phyloP scores from a whole-genome alignment of 2,113 vertebrate genomes.

The Orthochromis malagaraziensis region DNA sequence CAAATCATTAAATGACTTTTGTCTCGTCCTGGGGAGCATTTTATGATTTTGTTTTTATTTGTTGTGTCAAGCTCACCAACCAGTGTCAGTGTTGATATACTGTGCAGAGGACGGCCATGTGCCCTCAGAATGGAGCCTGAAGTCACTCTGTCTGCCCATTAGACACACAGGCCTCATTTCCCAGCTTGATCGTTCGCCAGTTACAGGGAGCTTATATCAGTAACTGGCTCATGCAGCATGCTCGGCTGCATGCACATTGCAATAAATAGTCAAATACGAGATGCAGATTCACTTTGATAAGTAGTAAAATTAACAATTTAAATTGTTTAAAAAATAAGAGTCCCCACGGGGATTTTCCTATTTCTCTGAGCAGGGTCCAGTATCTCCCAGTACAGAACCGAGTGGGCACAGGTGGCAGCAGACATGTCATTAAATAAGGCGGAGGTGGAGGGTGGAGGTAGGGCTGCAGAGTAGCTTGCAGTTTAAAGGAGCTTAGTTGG shows the following conservation, averaged over 20 bases:
- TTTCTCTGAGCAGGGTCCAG: neutral
- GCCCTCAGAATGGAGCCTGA: neutral
- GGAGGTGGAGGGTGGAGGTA: neutral
- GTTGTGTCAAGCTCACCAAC: neutral
- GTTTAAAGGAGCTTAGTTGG: neutral
- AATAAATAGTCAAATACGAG: neutral
- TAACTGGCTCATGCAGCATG: neutral
- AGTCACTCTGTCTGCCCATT: neutral
- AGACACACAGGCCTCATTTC: neutral
- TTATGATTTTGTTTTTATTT: neutral
- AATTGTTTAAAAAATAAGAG: neutral
- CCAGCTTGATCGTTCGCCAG: neutral
- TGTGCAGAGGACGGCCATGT: neutral
- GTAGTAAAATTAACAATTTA: neutral
- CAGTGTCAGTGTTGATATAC: neutral
- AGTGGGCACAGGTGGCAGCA: neutral
- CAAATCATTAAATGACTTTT: neutral
- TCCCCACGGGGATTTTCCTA: neutral
- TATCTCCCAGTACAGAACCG: neutral
- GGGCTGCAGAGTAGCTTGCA: neutral
- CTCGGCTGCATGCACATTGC: neutral
- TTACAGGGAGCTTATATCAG: neutral
- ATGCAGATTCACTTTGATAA: neutral
- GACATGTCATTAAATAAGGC: rapidly evolving
- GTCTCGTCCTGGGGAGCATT: rapidly evolving